phyloP scores from a whole-genome alignment of 2,797 vertebrate genomes.

The Poecilia wingei region DNA sequence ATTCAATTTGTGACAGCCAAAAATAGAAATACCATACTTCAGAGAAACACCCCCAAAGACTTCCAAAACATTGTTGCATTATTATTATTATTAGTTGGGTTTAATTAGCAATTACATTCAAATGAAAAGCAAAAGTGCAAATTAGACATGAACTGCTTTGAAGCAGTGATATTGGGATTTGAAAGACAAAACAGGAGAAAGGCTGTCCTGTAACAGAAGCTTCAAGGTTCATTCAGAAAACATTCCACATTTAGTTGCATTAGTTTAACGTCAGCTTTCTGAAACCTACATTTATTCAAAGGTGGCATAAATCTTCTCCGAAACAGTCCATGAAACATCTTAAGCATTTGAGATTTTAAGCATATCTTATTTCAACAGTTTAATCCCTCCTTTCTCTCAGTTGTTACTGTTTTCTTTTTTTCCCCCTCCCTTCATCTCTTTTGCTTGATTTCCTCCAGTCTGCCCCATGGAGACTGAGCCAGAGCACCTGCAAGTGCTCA shows the following conservation, averaged over 20 bases:
- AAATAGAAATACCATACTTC: not conserved
- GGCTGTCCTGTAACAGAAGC: not conserved
- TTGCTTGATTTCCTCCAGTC: constrained; percentile 67
- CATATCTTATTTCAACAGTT: constrained; percentile 57
- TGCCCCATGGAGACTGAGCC: constrained; percentile 70
- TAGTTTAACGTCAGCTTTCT: not conserved
- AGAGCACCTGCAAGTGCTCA: constrained; percentile 94
- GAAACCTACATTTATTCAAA: not conserved
- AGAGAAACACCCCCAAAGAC: not conserved
- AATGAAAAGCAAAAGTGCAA: not conserved
- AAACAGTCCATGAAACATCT: not conserved
- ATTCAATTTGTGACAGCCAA: not conserved
- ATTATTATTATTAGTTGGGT: not conserved
- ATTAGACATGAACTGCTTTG: not conserved
- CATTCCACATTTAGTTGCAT: not conserved
- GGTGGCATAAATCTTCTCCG: not conserved
- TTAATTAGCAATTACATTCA: not conserved
- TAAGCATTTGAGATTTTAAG: constrained; percentile 53
- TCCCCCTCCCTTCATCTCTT: constrained; percentile 3
- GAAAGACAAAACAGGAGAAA: not conserved
- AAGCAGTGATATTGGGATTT: not conserved
- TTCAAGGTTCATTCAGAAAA: not conserved
- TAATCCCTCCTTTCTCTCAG: constrained; percentile 38
- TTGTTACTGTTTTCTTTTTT: constrained; percentile 15
- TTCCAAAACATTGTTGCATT: not conserved